Evolutionary conservation across 2,797 vertebrate species (phyloP).

Genomic region (Enteromius fasciolatus): DNA sequence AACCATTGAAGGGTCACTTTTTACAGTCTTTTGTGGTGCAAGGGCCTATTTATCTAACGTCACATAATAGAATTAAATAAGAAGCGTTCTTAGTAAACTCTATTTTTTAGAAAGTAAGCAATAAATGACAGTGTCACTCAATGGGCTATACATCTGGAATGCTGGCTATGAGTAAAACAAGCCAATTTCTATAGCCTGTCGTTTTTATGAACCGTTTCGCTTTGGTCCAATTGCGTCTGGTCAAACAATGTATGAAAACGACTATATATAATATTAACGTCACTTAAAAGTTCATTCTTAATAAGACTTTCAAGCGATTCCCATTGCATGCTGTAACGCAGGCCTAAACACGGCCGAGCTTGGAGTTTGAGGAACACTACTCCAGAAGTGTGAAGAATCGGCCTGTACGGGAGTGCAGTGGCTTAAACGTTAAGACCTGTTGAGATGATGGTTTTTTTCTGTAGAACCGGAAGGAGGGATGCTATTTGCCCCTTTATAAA

Average conservation of each 20-base stretch:
- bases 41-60: not conserved
- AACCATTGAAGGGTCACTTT: not conserved
- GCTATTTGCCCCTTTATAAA: constrained; percentile 99
- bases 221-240: not conserved
- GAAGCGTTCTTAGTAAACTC: not conserved
- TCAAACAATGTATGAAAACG: not conserved
- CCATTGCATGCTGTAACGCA: constrained; percentile 42
- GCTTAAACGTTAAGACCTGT: constrained; percentile 89
- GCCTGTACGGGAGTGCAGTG: constrained; percentile 79
- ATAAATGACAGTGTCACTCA: not conserved
- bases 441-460: constrained; percentile 87
- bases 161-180: not conserved
- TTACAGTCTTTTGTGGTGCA: not conserved
- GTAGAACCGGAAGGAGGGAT: constrained; percentile 79
- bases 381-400: constrained; percentile 24
- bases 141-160: not conserved
- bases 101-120: not conserved
- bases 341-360: not conserved
- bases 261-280: constrained; percentile 73
- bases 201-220: not conserved
- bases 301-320: constrained; percentile 61
- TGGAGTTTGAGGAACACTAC: constrained; percentile 40
- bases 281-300: not conserved
- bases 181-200: not conserved
- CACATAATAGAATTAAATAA: not conserved